Evolutionary conservation across 1,140 invertebrate genomes (phyloP), one percentile per base, ranked within the genome.

Genomic region (Halyomorpha halys): DNA sequence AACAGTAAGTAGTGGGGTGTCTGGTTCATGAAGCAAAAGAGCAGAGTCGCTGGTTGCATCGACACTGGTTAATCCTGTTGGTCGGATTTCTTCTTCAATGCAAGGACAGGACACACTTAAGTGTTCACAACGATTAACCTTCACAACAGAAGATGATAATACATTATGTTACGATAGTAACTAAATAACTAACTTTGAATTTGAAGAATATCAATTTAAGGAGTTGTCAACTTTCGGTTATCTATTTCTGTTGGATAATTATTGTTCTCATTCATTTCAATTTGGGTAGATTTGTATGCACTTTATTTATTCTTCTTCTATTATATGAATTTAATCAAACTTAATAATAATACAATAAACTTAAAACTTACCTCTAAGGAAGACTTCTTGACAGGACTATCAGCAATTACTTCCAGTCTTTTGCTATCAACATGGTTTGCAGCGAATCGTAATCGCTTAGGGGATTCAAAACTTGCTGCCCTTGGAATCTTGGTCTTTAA

Each of bases 401-500:
- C 78, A 4, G 70, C 67, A 23, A 79, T 78, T 0, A 75, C 73
- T 64, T 81, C 76, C 13, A 80, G 69, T 13, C 81, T 72, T 30
- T 65, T 68, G 14, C 65, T 44, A 34, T 67, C 67, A 9, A 65
- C 64, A n/a, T 80, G 80, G 69, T 83, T 83, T 2, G 82, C 83
- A 1, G 87, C 87, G 69, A 90, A 90, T 51, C 87, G 74, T 39
- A 90, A 72, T 68, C 84, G 83, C 71, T 90, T 90, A 23, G 87
- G 86, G 25, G 87, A 90, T 72, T 90, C 88, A 67, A 87, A 79
- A 70, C 86, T 89, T 59, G 84, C 85, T 69, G 85, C 88, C 63
- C 86, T 77, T 15, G 76, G 71, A 5, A 80, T 61, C 19, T 44
- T 59, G 44, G 63, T 62, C 30, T 62, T 62, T 18, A 62, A 16